Base-by-base conservation (phyloP, 2,797 vertebrate species). In the Megaceryle alcyon region DNA sequence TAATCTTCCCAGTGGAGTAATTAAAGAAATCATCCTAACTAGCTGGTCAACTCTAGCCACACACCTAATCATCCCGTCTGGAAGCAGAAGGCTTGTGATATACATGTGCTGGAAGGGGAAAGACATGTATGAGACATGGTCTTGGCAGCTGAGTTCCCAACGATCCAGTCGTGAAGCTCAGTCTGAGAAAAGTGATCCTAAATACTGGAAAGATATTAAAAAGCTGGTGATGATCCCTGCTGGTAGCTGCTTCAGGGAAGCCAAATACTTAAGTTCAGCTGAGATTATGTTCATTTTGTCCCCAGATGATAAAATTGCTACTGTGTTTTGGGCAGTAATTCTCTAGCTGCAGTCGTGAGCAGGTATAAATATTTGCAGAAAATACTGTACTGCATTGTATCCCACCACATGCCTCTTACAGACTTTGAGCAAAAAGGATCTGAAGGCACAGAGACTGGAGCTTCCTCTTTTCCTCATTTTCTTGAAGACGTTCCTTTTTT, bases 1-100 rank as follows among this genome's bases (percentile, higher is more conserved):
- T 56, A 86, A 78, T 72, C 59, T 88, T 94, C 94, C 88, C 90
- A 66, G 43, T n/a, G 61, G 95, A 88, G 65, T 46, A 76, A 94
- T 93, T 66, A 89, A 82, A 91, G 83, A 94, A 95, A 93, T 72
- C 90, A 84, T 78, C 82, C 88, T 87, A 88, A 51, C 73, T 71
- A 86, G 41, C 10, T 0, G 21, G 82, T 95, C 69, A 75, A 1
- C 59, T 87, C 65, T 44, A 91, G 54, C 59, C 48, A 57, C 86
- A 89, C 92, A 96, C 92, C 77, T 97, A 89, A 96, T 94, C 90
- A 96, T 63, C 72, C 33, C 2, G 4, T 37, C 81, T 96, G 65
- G 64, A 86, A 65, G 49, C 68, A 65, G 59, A 60, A 88, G 60
- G 16, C 29, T 68, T 70, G 83, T 1, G 5, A 68, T 63, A 57